phyloP scores from a whole-genome alignment of 2,113 vertebrate genomes.

The Malaclemys terrapin region DNA sequence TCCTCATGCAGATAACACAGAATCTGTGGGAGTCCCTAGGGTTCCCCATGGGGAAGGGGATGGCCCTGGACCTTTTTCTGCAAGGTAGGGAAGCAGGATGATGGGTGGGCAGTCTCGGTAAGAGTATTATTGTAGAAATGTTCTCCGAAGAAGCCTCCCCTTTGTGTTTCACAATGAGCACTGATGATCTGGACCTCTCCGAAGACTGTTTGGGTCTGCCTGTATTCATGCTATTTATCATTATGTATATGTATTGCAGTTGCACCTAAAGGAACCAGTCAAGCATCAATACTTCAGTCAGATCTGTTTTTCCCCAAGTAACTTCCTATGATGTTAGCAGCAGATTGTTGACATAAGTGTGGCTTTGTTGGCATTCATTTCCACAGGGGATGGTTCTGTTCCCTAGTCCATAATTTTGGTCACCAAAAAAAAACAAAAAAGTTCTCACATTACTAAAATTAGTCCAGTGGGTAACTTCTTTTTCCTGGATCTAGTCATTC shows the following conservation, averaged over 20 bases:
- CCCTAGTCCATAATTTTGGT: conserved; percentile 64
- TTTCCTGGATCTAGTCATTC: neutral
- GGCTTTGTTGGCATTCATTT: conserved; percentile 44
- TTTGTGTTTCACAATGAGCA: neutral
- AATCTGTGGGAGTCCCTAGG: neutral
- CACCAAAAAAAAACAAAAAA: conserved; percentile 33
- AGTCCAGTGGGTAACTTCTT: neutral
- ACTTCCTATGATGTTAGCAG: conserved; percentile 38
- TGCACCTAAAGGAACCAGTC: neutral
- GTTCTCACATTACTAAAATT: conserved; percentile 58
- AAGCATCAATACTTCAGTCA: conserved; percentile 45
- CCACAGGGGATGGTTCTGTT: conserved; percentile 32
- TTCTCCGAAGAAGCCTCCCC: neutral
- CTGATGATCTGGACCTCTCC: neutral
- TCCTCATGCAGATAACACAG: neutral
- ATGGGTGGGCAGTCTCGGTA: neutral
- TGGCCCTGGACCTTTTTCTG: neutral
- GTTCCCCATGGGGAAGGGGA: neutral
- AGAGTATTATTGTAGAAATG: neutral
- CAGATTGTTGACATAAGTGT: conserved; percentile 51
- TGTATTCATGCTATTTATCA: neutral
- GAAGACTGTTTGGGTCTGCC: neutral
- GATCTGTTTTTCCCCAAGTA: conserved; percentile 51
- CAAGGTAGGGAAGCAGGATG: neutral
- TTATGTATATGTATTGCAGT: neutral